These are phyloP conservation scores for Cladorhizidae sp. DNA, from an alignment of 37 sponge, comb jelly and placozoan genomes.

Conservation along the genomic window DNA sequence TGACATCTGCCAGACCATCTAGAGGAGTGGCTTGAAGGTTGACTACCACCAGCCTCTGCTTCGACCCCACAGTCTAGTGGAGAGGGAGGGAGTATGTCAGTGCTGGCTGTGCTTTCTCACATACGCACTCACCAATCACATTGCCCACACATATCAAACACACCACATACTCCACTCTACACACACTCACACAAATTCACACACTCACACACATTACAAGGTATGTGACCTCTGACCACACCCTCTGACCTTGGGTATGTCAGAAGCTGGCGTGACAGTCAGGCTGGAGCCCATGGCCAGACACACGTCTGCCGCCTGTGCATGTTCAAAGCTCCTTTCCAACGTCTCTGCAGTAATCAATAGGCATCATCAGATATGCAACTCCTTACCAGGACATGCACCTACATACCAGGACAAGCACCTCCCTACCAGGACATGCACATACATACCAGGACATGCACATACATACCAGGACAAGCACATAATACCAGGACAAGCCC, in stretches of 20 bases:
- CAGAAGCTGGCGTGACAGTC: conserved; percentile 79
- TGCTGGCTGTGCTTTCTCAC: neutral
- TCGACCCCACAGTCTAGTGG: conserved; percentile 6
- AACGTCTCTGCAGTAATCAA: conserved; percentile 48
- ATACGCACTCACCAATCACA: neutral
- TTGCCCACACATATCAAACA: neutral
- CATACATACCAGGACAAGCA: neutral
- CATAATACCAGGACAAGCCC: neutral
- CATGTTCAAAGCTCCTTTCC: conserved; percentile 63
- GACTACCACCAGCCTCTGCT: conserved; percentile 61
- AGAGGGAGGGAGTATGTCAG: neutral
- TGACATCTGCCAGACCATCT: conserved; percentile 46
- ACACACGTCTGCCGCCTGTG: conserved; percentile 63
- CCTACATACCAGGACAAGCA: too few species aligned
- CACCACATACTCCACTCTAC: neutral
- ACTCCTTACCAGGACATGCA: neutral
- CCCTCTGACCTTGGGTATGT: conserved; percentile 57
- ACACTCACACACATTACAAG: neutral
- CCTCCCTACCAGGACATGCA: too few species aligned
- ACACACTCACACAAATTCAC: neutral
- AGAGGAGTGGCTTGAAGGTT: conserved; percentile 76
- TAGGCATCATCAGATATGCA: neutral
- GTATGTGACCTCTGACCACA: neutral
- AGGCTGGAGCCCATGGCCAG: conserved; percentile 80
- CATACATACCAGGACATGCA: too few species aligned